A percentile compares a stretch with the other conserved stretches of the same genome.
These are phyloP conservation scores for Thumatha senex DNA, from an alignment of 2,888 invertebrate species.

Conservation along the genomic window DNA sequence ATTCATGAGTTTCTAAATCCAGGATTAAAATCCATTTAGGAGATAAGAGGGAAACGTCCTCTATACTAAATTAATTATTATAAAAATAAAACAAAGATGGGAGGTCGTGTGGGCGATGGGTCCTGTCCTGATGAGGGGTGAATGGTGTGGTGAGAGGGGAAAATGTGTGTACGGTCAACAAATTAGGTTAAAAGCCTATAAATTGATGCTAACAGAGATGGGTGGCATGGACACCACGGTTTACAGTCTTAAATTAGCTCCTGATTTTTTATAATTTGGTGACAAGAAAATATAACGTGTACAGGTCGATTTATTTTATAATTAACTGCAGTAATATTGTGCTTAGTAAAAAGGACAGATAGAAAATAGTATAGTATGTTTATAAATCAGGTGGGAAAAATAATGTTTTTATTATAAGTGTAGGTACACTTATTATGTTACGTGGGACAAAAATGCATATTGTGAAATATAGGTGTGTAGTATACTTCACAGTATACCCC, in stretches of 20 bases:
- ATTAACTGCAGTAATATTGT: not conserved
- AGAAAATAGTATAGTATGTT: too few relatives aligned
- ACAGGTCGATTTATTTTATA: constrained; percentile 55
- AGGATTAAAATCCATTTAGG: constrained; percentile 52
- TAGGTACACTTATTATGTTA: too few relatives aligned
- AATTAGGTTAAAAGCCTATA: constrained; percentile 83
- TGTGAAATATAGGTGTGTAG: too few relatives aligned
- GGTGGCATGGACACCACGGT: constrained; percentile 72
- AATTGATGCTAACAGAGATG: constrained; percentile 77
- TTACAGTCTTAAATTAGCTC: constrained; percentile 75
- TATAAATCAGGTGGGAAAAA: too few relatives aligned
- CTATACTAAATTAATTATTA: constrained; percentile 62
- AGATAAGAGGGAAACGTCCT: constrained; percentile 53
- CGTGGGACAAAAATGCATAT: too few relatives aligned
- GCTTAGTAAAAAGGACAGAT: too few relatives aligned
- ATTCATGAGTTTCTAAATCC: constrained; percentile 55
- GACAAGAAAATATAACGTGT: constrained; percentile 68
- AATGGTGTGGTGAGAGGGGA: constrained; percentile 21
- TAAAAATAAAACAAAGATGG: constrained; percentile 49
- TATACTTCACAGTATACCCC: too few relatives aligned
- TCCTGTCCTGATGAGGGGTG: constrained; percentile 26
- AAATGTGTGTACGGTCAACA: constrained; percentile 57
- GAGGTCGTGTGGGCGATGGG: constrained; percentile 56
- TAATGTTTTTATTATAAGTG: too few relatives aligned
- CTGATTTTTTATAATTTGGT: constrained; percentile 74